Conservation (phyloP, 2,113 vertebrate genomes). For the Oostethus manadensis region DNA sequence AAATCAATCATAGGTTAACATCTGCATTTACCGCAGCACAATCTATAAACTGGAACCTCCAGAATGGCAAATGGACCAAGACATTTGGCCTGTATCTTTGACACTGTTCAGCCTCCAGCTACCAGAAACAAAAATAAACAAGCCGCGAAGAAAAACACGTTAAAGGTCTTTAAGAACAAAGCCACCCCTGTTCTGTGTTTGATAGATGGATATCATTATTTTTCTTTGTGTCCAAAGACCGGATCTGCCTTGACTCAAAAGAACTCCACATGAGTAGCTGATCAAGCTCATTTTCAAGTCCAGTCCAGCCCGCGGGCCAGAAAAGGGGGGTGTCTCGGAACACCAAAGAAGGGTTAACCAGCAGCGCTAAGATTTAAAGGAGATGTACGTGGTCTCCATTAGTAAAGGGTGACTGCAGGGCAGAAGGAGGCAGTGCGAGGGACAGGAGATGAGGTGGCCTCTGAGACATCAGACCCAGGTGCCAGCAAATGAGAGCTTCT, state of each 20-base stretch:
- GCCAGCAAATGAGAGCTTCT: conserved; percentile 40
- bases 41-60: conserved; percentile 55
- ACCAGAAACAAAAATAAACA: neutral
- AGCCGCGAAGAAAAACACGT: neutral
- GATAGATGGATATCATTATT: conserved; percentile 37
- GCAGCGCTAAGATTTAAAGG: conserved; percentile 70
- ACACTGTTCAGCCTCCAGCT: conserved; percentile 42
- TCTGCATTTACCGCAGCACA: conserved; percentile 49
- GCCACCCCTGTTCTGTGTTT: conserved; percentile 23
- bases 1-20: conserved; percentile 57
- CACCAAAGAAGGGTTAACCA: conserved; percentile 75
- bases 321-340: conserved; percentile 48
- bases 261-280: conserved; percentile 39
- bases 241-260: conserved; percentile 52
- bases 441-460: conserved; percentile 44
- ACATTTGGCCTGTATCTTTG: conserved; percentile 50
- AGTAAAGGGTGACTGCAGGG: conserved; percentile 37
- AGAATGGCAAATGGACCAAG: conserved; percentile 58
- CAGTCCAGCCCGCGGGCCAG: conserved; percentile 48
- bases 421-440: conserved; percentile 23
- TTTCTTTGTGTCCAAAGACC: conserved; percentile 48
- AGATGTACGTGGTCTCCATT: conserved; percentile 72
- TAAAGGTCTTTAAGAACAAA: conserved; percentile 28
- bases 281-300: conserved; percentile 59
- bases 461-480: conserved; percentile 42